Evolutionary conservation across 2,113 vertebrate genomes (phyloP), one percentile per base, ranked within the genome.

Genomic region (Percopsis transmontana): DNA sequence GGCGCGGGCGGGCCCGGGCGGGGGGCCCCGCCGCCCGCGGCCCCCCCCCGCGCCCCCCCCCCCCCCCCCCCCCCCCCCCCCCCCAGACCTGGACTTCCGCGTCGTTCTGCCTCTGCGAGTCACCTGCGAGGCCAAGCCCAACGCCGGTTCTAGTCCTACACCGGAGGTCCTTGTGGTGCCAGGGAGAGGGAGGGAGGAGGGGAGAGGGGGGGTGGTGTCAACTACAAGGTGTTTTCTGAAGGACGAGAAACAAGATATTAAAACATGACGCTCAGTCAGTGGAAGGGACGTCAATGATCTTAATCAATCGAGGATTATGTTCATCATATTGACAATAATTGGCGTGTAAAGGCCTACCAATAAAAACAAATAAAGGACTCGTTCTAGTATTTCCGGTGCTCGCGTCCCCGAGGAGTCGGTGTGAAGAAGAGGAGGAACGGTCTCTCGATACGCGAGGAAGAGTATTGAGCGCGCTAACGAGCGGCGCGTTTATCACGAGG

Each of bases 91-190:
- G 85, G 85, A 88, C 76, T 71, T 84, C 83, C 79, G 72, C 83
- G 85, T 88, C 85, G 86, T 84, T 80, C 88, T 87, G 85, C 90
- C 89, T 88, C 87, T 87, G 90, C 79, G 76, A 85, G 77, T 70
- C 85, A 83, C 84, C 87, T 85, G n/a, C n/a, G 90, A 90, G 91
- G 90, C 89, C 88, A 89, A 89, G 91, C 87, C 88, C 69, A 83
- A 73, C 76, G 66, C 82, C 44, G 68, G 80, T 53, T 75, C 75
- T 68, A 64, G 77, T 82, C 19, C 66, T 62, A 74, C 62, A 72
- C 23, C 39, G 68, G 63, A 79, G 39, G 24, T 16, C 53, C 19
- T 45, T 24, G 65, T 66, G 72, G 59, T 68, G 70, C 12, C 10
- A 19, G 51, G 51, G 55, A 76, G 47, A 72, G 70, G 62, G 23